A percentile compares a stretch with the other conserved stretches of the same genome.
phyloP scores from a whole-genome alignment of 2,888 invertebrate genomes.

The Dicranocentrus wangi region DNA sequence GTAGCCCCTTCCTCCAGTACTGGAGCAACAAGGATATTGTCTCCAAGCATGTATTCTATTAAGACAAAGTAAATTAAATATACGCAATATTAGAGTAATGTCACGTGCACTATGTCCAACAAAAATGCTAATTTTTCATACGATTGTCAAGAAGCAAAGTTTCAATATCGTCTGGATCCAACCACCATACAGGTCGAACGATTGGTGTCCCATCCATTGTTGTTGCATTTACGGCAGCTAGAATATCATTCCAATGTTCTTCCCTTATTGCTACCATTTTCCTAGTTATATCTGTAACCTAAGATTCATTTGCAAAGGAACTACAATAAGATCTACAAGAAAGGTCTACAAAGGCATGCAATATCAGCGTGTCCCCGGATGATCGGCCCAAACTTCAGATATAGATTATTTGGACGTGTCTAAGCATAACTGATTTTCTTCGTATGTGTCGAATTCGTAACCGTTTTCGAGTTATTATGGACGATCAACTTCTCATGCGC shows the following conservation, averaged over 20 bases:
- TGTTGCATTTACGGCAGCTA: constrained; percentile 78
- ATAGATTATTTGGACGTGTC: too few species aligned
- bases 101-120: neutral
- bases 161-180: constrained; percentile 80
- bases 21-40: constrained; percentile 85
- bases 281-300: neutral
- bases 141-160: constrained; percentile 77
- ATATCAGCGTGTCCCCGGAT: too few species aligned
- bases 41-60: constrained; percentile 86
- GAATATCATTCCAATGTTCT: constrained; percentile 78
- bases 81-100: too few species aligned
- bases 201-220: constrained; percentile 81
- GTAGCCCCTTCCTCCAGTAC: constrained; percentile 80
- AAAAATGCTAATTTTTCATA: too few species aligned
- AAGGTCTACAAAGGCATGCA: too few species aligned
- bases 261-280: neutral
- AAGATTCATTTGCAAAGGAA: too few species aligned
- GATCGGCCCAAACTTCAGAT: neutral
- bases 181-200: constrained; percentile 90
- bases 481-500: too few species aligned
- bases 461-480: too few species aligned
- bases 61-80: constrained; percentile 60
- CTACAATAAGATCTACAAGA: too few species aligned
- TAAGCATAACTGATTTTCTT: too few species aligned
- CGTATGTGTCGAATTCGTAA: too few species aligned